Percentiles rank a stretch among this genome's conserved stretches.
phyloP scores from a whole-genome alignment of 2,797 vertebrate genomes.

The Micromesistius poutassou region DNA sequence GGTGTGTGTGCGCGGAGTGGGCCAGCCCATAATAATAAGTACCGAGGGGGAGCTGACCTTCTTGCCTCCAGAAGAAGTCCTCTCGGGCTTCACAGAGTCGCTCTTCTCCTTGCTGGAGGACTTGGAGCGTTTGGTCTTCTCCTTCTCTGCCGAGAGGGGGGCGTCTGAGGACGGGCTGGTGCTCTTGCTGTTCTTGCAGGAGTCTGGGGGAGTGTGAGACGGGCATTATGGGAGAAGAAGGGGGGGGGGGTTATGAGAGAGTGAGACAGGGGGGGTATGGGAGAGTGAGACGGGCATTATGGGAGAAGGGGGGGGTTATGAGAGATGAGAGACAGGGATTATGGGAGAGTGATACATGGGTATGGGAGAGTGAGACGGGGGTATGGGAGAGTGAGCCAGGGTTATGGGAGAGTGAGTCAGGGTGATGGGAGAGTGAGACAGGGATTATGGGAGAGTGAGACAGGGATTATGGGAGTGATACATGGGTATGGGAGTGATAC shows the following conservation, averaged over 20 bases:
- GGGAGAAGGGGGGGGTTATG: too few relatives aligned
- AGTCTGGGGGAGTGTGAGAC: slow-evolving; percentile 67
- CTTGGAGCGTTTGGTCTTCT: slow-evolving; percentile 89
- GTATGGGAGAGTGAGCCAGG: neutral
- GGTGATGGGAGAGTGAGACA: slow-evolving; percentile 11
- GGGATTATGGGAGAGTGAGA: too few relatives aligned
- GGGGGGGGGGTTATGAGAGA: too few relatives aligned
- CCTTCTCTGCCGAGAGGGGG: slow-evolving; percentile 80
- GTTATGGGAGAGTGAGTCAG: too few relatives aligned
- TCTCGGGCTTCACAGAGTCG: slow-evolving; percentile 87
- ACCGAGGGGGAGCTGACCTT: slow-evolving; percentile 71
- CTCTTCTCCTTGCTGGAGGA: slow-evolving; percentile 93
- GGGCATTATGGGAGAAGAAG: too few relatives aligned
- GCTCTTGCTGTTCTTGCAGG: slow-evolving; percentile 92
- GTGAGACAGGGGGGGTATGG: too few relatives aligned
- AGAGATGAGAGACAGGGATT: too few relatives aligned
- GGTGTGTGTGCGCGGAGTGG: too few relatives aligned
- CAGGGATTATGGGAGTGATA: too few relatives aligned
- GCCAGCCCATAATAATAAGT: neutral
- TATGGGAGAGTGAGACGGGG: too few relatives aligned
- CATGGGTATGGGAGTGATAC: slow-evolving; percentile 12
- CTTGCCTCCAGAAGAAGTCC: slow-evolving; percentile 85
- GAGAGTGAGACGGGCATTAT: neutral
- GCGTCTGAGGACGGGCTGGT: slow-evolving; percentile 89
- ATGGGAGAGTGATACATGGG: neutral